Conservation (phyloP, 1,140 invertebrate species). For the Drosophila neocordata region DNA sequence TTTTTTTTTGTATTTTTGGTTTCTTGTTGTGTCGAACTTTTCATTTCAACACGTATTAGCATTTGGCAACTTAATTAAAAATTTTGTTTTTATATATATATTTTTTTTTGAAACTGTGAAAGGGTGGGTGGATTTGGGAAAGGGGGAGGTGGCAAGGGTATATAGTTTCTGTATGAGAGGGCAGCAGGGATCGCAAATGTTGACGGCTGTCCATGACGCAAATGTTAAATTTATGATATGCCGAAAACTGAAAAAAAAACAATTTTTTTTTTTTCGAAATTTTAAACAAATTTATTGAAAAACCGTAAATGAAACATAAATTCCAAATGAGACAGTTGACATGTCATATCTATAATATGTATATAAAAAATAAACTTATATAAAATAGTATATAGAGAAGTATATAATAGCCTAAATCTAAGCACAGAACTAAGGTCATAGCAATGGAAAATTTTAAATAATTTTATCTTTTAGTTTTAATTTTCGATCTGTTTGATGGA, state of each 20-base stretch:
- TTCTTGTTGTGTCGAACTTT: constrained; percentile 42
- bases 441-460: too few relatives aligned
- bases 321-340: constrained; percentile 42
- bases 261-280: constrained; percentile 61
- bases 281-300: constrained; percentile 77
- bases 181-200: constrained; percentile 62
- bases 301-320: constrained; percentile 77
- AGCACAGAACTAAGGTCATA: too few relatives aligned
- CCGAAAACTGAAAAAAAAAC: constrained; percentile 23
- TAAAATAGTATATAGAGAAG: too few relatives aligned
- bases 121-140: too few relatives aligned
- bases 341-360: constrained; percentile 5
- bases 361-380: not conserved
- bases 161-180: not conserved
- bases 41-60: constrained; percentile 58
- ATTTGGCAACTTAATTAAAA: constrained; percentile 61
- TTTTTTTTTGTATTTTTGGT: not conserved
- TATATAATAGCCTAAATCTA: too few relatives aligned
- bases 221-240: constrained; percentile 68
- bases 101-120: not conserved
- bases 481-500: too few relatives aligned
- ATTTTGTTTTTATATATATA: constrained; percentile 9
- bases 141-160: too few relatives aligned
- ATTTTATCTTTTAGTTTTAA: too few relatives aligned
- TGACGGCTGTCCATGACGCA: constrained; percentile 75